Percentiles rank a stretch among this genome's conserved stretches.
phyloP scores from a whole-genome alignment of 2,888 invertebrate species.

The Phengaris arion region DNA sequence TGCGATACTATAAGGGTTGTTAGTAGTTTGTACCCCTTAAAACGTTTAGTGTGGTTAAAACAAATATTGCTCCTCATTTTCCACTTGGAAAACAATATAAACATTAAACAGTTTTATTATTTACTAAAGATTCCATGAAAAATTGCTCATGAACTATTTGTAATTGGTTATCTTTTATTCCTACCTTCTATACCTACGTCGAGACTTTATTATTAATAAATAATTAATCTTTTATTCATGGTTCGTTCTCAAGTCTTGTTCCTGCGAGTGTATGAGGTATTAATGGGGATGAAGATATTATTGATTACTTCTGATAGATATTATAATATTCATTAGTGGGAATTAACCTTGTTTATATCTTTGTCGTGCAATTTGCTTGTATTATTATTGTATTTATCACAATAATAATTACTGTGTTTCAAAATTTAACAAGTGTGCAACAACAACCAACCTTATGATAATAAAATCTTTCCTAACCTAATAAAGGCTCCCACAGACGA shows the following conservation, averaged over 20 bases:
- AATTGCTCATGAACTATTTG: not conserved
- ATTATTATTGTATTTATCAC: not conserved
- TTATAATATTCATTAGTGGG: not conserved
- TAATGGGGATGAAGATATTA: conserved; percentile 2
- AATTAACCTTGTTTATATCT: not conserved
- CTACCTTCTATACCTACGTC: not conserved
- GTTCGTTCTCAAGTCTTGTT: not conserved
- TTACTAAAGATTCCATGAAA: not conserved
- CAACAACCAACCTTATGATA: no score
- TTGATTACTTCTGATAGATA: conserved; percentile 10
- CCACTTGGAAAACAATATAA: not conserved
- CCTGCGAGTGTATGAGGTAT: not conserved
- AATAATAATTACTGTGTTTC: no score
- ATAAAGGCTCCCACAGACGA: no score
- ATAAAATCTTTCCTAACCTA: no score
- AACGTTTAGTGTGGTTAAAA: no score
- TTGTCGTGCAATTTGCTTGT: not conserved
- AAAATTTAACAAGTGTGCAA: no score
- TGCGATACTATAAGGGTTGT: no score
- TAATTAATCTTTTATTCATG: not conserved
- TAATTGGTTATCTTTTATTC: conserved; percentile 1
- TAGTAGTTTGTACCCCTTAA: no score
- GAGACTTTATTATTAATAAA: conserved; percentile 11
- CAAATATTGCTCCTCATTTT: no score
- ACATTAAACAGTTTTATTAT: not conserved